Evolutionary conservation across 2,113 vertebrate species (phyloP).

Genomic region (Ictalurus furcatus): DNA sequence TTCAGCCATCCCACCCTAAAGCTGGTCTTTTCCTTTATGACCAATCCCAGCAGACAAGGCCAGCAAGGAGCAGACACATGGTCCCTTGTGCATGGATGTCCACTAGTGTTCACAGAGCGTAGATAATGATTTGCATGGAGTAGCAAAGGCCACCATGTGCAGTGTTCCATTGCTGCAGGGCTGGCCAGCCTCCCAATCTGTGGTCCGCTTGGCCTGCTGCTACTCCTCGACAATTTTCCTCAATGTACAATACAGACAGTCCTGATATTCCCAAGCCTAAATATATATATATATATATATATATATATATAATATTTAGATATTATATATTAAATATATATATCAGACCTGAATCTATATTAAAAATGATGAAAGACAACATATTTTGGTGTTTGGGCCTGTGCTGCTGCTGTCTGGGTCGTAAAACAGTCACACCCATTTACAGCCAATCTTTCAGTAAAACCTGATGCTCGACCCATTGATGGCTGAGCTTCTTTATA

Average conservation of each 20-base stretch:
- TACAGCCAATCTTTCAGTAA: background rate
- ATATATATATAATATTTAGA: background rate
- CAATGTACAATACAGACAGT: constrained; percentile 19
- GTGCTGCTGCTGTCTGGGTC: constrained; percentile 1
- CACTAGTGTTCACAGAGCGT: constrained; percentile 55
- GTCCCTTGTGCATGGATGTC: constrained; percentile 30
- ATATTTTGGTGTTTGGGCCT: background rate
- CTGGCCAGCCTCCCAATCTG: constrained; percentile 69
- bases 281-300: background rate
- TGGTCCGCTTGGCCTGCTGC: constrained; percentile 39
- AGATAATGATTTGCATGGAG: constrained; percentile 57
- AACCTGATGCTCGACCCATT: background rate
- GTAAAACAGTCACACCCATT: constrained; percentile 46
- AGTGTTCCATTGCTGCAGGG: constrained; percentile 69
- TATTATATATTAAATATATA: background rate
- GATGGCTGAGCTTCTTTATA: background rate
- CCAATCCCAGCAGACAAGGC: background rate
- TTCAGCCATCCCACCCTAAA: background rate
- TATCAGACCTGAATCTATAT: background rate
- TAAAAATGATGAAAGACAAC: background rate
- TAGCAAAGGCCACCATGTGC: constrained; percentile 66
- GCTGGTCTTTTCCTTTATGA: background rate
- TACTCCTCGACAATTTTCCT: background rate
- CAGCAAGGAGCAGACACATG: background rate
- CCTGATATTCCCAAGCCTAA: background rate